These are phyloP conservation scores for Chrysaora quinquecirrha DNA, from an alignment of 30 jellyfish, hydroid and myxozoan species.

Conservation along the genomic window DNA sequence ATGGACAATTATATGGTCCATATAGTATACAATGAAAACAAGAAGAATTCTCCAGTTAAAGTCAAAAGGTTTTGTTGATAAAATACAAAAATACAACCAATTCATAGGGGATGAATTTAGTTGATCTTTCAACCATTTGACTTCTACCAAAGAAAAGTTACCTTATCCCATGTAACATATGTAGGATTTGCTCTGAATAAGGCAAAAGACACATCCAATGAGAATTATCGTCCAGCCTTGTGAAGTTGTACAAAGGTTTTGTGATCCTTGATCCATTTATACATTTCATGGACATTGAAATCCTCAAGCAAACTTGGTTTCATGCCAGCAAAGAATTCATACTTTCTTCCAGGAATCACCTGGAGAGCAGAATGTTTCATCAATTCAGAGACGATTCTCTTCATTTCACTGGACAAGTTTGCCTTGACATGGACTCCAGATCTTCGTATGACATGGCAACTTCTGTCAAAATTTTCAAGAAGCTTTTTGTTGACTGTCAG, in stretches of 20 bases:
- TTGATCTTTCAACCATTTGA: no score
- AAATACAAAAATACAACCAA: no score
- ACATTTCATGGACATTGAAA: slow-evolving; percentile 39
- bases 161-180: no score
- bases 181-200: no score
- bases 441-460: slow-evolving; percentile 11
- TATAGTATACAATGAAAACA: no score
- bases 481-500: slow-evolving; percentile 47
- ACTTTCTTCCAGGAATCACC: slow-evolving; percentile 25
- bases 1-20: no score
- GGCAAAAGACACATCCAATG: not conserved
- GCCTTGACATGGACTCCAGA: slow-evolving; percentile 53
- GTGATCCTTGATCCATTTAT: slow-evolving; percentile 43
- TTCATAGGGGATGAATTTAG: no score
- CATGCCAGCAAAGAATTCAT: not conserved
- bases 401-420: not conserved
- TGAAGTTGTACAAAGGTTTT: not conserved
- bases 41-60: no score
- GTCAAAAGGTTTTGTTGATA: no score
- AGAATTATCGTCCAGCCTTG: not conserved
- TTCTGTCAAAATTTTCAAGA: slow-evolving; percentile 47
- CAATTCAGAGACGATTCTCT: slow-evolving; percentile 37
- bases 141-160: no score
- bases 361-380: not conserved
- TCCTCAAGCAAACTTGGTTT: slow-evolving; percentile 46